A percentile compares a stretch with the other conserved stretches of the same genome.
Evolutionary conservation across 2,113 vertebrate genomes (phyloP).

Genomic region (Thinocorus orbignyianus): DNA sequence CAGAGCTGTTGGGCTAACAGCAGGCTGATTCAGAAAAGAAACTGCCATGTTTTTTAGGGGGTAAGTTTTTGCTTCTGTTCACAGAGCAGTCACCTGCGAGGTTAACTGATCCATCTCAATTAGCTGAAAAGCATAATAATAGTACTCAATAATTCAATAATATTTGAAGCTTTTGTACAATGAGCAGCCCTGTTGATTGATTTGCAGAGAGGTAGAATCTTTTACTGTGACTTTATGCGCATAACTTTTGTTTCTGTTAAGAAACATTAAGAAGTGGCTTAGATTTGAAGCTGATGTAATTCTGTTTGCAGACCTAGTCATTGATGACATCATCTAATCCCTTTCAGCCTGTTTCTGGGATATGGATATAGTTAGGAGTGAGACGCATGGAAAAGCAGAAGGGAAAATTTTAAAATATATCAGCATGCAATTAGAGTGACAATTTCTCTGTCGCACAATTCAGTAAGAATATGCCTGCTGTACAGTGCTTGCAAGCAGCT

Average conservation of each 20-base stretch:
- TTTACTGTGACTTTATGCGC: background rate
- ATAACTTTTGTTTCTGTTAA: background rate
- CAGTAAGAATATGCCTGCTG: background rate
- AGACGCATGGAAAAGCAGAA: background rate
- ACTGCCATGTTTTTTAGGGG: rapidly evolving
- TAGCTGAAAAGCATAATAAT: background rate
- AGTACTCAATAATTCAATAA: background rate
- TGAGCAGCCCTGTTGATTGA: background rate
- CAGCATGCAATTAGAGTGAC: background rate
- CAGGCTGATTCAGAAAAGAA: background rate
- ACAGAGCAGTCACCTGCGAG: rapidly evolving
- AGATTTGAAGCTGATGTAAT: background rate
- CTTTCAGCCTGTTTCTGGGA: background rate
- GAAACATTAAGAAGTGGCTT: background rate
- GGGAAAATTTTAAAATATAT: background rate
- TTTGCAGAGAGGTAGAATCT: background rate
- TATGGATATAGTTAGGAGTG: background rate
- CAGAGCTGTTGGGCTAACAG: background rate
- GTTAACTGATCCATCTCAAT: background rate
- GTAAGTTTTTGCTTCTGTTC: background rate
- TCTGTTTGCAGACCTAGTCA: background rate
- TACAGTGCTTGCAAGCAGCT: background rate
- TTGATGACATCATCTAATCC: rapidly evolving
- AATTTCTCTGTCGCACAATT: background rate
- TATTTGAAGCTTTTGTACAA: background rate